phyloP scores from a whole-genome alignment of 2,797 vertebrate genomes.

The Betta splendens region DNA sequence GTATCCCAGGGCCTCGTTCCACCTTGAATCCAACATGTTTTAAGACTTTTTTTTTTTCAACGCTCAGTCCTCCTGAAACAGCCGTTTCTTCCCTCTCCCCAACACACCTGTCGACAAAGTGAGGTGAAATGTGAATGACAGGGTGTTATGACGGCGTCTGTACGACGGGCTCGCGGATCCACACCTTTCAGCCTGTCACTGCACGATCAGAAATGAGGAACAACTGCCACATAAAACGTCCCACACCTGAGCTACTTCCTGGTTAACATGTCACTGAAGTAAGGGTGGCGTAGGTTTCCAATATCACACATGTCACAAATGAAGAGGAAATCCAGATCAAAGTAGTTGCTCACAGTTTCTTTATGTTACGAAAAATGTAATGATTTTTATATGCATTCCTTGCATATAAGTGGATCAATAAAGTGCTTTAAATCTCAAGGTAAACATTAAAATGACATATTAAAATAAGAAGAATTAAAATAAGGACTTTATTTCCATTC shows the following conservation, averaged over 20 bases:
- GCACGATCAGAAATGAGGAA: conserved; percentile 28
- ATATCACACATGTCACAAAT: neutral
- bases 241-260: conserved; percentile 41
- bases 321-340: too few species aligned
- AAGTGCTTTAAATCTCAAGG: too few species aligned
- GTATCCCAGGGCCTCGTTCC: conserved; percentile 2
- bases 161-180: neutral
- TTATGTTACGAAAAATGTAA: too few species aligned
- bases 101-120: conserved; percentile 1
- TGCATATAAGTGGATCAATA: too few species aligned
- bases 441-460: too few species aligned
- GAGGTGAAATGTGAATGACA: neutral
- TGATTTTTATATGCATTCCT: too few species aligned
- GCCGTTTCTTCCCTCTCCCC: neutral
- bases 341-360: neutral
- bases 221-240: neutral
- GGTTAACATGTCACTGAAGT: conserved; percentile 11
- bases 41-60: neutral
- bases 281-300: neutral
- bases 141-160: rapidly evolving
- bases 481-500: too few species aligned
- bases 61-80: neutral
- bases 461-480: too few species aligned
- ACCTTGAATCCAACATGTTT: conserved; percentile 40
- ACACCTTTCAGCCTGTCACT: neutral